These are phyloP conservation scores for Dasypus novemcinctus DNA, from an alignment of 2,113 vertebrate genomes.

Conservation along the genomic window DNA sequence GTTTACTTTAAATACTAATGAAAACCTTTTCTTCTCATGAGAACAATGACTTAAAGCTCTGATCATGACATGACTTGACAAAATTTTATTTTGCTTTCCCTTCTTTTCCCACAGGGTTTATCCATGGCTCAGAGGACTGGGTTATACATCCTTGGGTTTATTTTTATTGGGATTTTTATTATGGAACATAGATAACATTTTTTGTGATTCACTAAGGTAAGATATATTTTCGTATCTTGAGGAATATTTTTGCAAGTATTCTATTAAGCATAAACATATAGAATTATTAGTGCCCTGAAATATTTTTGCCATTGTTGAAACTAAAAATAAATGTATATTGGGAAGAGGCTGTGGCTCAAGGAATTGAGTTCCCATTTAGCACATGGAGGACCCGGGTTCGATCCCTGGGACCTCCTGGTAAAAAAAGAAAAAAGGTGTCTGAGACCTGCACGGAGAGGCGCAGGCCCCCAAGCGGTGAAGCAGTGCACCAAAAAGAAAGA, in stretches of 20 bases:
- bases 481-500: no score
- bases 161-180: slow-evolving; percentile 96
- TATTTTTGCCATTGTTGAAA: slow-evolving; percentile 31
- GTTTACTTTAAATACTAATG: slow-evolving; percentile 9
- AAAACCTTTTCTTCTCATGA: slow-evolving; percentile 43
- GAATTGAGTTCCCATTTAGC: no score
- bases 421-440: no score
- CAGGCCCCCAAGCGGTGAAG: no score
- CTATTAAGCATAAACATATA: not conserved
- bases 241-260: not conserved
- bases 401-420: no score
- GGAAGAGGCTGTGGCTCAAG: no score
- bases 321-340: not conserved
- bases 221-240: slow-evolving; percentile 62
- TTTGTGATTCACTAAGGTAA: slow-evolving; percentile 95
- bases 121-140: slow-evolving; percentile 93
- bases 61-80: not conserved
- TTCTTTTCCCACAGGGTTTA: slow-evolving; percentile 89
- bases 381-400: no score
- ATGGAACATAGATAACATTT: slow-evolving; percentile 98
- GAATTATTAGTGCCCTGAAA: slow-evolving; percentile 20
- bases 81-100: slow-evolving; percentile 61
- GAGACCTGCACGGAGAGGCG: no score
- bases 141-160: slow-evolving; percentile 93
- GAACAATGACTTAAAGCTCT: slow-evolving; percentile 9